Percentiles rank a stretch among this genome's conserved stretches.
phyloP scores from a whole-genome alignment of 2,113 vertebrate genomes.

The Morphnarchus princeps region DNA sequence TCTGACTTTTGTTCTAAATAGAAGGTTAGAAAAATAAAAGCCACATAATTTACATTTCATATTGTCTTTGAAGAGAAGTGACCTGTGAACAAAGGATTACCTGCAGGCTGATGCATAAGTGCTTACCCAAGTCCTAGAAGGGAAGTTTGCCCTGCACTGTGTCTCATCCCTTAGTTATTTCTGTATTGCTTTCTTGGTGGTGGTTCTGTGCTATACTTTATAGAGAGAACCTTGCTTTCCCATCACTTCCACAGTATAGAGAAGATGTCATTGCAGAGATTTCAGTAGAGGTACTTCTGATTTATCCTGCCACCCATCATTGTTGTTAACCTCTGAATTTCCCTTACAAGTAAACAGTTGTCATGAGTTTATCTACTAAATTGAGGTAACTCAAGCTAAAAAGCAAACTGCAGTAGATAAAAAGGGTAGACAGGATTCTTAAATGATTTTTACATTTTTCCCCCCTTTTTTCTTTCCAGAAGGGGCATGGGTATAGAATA shows the following conservation, averaged over 20 bases:
- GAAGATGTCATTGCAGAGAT: not conserved
- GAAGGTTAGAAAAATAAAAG: not conserved
- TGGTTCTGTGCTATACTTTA: not conserved
- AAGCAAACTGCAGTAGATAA: not conserved
- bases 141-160: not conserved
- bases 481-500: not conserved
- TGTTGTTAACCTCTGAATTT: not conserved
- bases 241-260: not conserved
- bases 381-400: not conserved
- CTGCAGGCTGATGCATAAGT: not conserved
- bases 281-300: not conserved
- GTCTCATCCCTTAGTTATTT: not conserved
- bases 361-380: not conserved
- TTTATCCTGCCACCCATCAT: not conserved
- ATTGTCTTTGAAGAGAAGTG: not conserved
- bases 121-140: not conserved
- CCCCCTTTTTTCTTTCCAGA: not conserved
- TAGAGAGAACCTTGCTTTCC: not conserved
- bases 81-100: not conserved
- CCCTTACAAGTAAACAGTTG: not conserved
- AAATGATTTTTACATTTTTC: not conserved
- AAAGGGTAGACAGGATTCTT: not conserved
- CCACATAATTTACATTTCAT: not conserved
- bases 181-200: not conserved
- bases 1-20: not conserved